A percentile compares a stretch with the other conserved stretches of the same genome.
phyloP scores from a whole-genome alignment of 2,888 invertebrate species.

The Protophormia terraenovae region DNA sequence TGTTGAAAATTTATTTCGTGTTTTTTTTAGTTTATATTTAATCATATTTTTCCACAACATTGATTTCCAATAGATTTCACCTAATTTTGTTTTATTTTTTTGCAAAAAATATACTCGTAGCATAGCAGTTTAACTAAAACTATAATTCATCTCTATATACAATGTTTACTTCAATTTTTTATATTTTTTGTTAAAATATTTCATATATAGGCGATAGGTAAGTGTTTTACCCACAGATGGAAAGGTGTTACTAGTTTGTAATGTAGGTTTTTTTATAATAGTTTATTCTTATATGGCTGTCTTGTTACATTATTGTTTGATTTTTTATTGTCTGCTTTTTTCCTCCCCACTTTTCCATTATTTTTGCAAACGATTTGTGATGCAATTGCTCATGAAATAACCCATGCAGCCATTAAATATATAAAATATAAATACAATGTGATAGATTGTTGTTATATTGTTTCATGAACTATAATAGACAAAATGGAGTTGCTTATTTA shows the following conservation, averaged over 20 bases:
- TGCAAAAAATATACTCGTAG: not conserved
- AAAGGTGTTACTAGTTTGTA: constrained; percentile 18
- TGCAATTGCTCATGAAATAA: constrained; percentile 58
- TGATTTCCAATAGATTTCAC: constrained; percentile 52
- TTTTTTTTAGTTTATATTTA: constrained; percentile 38
- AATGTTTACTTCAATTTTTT: constrained; percentile 9
- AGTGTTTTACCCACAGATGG: not conserved
- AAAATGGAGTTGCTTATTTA: not conserved
- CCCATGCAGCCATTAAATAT: constrained; percentile 13
- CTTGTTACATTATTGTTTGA: constrained; percentile 44
- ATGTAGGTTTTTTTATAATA: constrained; percentile 14
- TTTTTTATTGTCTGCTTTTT: not conserved
- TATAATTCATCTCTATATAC: constrained; percentile 48
- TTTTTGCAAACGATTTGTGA: constrained; percentile 55
- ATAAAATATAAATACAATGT: constrained; percentile 29
- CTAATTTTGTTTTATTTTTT: constrained; percentile 10
- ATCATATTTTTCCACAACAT: constrained; percentile 31
- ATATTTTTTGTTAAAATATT: constrained; percentile 8
- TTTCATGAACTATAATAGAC: not conserved
- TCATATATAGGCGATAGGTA: not conserved
- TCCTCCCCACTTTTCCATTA: not conserved
- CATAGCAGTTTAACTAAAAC: constrained; percentile 4
- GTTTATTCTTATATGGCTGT: constrained; percentile 55
- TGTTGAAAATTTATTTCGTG: not conserved
- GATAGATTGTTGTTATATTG: constrained; percentile 31